These are phyloP conservation scores for Adineta ricciae DNA, from an alignment of 2,888 invertebrate genomes.

Conservation along the genomic window DNA sequence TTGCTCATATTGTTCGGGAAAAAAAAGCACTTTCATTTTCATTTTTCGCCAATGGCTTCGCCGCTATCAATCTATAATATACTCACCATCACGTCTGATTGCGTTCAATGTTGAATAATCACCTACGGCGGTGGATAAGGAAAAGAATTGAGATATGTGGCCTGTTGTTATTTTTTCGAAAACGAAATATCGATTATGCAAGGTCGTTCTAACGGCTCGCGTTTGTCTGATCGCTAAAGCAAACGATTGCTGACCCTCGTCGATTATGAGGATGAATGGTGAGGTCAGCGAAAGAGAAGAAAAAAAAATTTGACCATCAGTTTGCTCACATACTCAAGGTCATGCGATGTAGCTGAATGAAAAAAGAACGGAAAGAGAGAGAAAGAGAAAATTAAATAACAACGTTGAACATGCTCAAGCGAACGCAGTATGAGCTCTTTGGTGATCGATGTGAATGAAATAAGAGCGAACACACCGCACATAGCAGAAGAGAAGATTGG, in stretches of 20 bases:
- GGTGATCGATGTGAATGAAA: slow-evolving; percentile 15
- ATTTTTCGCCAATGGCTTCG: not conserved
- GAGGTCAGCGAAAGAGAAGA: slow-evolving; percentile 9
- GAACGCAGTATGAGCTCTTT: not conserved
- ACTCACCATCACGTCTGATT: slow-evolving; percentile 13
- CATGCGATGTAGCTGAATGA: not conserved
- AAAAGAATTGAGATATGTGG: not conserved
- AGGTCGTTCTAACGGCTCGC: slow-evolving; percentile 4
- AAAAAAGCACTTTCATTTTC: not conserved
- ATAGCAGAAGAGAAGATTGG: not conserved
- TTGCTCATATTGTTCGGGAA: slow-evolving; percentile 2
- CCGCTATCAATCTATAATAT: slow-evolving; percentile 11
- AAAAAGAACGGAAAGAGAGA: not conserved
- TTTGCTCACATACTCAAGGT: slow-evolving; percentile 3
- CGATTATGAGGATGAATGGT: slow-evolving; percentile 5
- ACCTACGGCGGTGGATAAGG: not conserved
- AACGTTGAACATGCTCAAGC: not conserved
- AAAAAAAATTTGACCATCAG: slow-evolving; percentile 1
- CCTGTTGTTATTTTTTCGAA: not conserved
- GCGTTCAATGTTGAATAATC: slow-evolving; percentile 11
- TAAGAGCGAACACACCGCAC: not conserved
- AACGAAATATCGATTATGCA: not conserved
- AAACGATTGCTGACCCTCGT: not conserved
- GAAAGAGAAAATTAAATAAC: not conserved
- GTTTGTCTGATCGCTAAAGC: not conserved